These are phyloP conservation scores for Platypus cylindrus DNA, from an alignment of 2,888 invertebrate genomes.

Conservation along the genomic window DNA sequence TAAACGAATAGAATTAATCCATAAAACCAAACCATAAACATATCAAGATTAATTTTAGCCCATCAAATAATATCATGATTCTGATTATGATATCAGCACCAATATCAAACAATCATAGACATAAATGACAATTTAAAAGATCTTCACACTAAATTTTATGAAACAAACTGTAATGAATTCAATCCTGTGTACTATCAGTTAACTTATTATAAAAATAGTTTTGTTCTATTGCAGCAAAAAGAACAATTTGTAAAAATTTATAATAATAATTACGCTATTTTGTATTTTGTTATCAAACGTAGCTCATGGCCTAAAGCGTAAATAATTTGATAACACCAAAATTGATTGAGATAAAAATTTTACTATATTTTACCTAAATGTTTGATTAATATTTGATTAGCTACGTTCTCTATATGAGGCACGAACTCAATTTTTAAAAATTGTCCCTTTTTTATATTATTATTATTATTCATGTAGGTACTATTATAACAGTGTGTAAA, in stretches of 20 bases:
- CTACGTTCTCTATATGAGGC: slow-evolving; percentile 13
- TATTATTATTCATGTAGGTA: slow-evolving; percentile 9
- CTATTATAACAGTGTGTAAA: slow-evolving; percentile 15
- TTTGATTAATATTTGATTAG: too few relatives aligned
- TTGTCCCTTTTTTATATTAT: slow-evolving; percentile 14
- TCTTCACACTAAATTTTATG: too few relatives aligned
- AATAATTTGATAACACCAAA: neutral
- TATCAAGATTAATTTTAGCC: too few relatives aligned
- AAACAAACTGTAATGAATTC: slow-evolving; percentile 26
- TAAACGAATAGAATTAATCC: too few relatives aligned
- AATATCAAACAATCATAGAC: too few relatives aligned
- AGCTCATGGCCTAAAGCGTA: slow-evolving; percentile 5
- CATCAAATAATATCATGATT: too few relatives aligned
- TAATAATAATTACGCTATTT: slow-evolving; percentile 14
- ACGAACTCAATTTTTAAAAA: slow-evolving; percentile 13
- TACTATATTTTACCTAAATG: too few relatives aligned
- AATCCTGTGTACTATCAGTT: slow-evolving; percentile 23
- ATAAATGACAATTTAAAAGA: too few relatives aligned
- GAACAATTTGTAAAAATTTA: slow-evolving; percentile 22
- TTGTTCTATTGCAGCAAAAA: slow-evolving; percentile 23
- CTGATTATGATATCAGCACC: too few relatives aligned
- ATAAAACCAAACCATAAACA: too few relatives aligned
- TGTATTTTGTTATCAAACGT: slow-evolving; percentile 10
- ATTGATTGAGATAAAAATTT: too few relatives aligned
- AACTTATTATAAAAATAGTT: slow-evolving; percentile 25